A percentile compares a stretch with the other conserved stretches of the same genome.
Conservation (phyloP, 2,888 invertebrate genomes). For the Parasteatoda lunata region DNA sequence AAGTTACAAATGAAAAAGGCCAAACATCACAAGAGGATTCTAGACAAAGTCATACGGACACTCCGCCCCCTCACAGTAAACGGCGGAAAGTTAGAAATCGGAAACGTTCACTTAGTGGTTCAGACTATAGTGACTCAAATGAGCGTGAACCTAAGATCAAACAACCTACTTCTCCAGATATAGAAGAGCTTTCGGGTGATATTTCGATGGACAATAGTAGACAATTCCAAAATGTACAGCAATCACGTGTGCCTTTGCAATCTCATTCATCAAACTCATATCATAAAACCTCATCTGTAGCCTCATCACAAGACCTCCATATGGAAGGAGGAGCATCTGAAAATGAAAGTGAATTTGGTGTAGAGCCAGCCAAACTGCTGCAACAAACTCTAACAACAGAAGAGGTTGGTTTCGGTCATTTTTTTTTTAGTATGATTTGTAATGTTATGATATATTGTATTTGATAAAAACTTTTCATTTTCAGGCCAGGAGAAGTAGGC, state of each 20-base stretch:
- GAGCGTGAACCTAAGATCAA: constrained; percentile 31
- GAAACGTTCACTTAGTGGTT: constrained; percentile 41
- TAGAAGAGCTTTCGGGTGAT: constrained; percentile 35
- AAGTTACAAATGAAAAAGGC: constrained; percentile 86
- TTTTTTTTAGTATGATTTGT: neutral
- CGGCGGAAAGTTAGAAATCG: constrained; percentile 25
- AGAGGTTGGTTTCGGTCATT: constrained; percentile 13
- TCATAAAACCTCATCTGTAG: constrained; percentile 10
- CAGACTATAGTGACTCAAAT: constrained; percentile 16
- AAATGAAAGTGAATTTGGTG: constrained; percentile 20
- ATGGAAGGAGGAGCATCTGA: constrained; percentile 25
- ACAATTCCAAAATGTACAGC: constrained; percentile 10
- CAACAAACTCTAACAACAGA: constrained; percentile 52
- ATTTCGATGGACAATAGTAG: neutral
- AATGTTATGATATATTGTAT: neutral
- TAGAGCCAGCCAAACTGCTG: constrained; percentile 40
- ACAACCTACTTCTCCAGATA: constrained; percentile 27
- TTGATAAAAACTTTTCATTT: neutral
- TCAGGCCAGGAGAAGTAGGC: constrained; percentile 8
- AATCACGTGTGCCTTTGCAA: constrained; percentile 21
- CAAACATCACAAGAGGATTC: constrained; percentile 12
- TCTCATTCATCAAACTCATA: constrained; percentile 24
- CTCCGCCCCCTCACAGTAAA: constrained; percentile 13
- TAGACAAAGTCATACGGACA: constrained; percentile 6
- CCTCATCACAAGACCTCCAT: constrained; percentile 11